Conservation (phyloP, 2,113 vertebrate species). For the Antechinus stuartii region DNA sequence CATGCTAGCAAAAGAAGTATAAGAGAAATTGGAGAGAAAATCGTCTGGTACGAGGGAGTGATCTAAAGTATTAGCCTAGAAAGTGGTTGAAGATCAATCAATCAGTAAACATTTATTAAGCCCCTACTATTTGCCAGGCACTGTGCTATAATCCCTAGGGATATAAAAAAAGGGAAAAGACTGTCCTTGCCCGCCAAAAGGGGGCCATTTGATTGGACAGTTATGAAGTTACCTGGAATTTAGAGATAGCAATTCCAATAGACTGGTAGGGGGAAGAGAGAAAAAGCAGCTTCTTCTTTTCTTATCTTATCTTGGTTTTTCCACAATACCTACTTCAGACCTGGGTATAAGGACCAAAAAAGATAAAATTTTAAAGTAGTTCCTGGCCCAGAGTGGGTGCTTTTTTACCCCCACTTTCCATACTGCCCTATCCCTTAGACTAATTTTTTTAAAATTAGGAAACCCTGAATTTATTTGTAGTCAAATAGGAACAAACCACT, state of each 20-base stretch:
- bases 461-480: not conserved
- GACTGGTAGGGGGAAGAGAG: not conserved
- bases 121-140: not conserved
- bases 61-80: not conserved
- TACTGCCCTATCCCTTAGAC: not conserved
- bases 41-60: not conserved
- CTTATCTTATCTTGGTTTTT: too few relatives aligned
- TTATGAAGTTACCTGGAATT: not conserved
- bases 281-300: not conserved
- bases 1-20: not conserved
- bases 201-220: not conserved
- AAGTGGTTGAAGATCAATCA: not conserved
- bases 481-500: not conserved
- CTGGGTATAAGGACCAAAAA: not conserved
- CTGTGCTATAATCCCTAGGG: not conserved
- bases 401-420: not conserved
- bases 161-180: not conserved
- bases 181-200: not conserved
- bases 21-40: not conserved
- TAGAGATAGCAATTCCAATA: not conserved
- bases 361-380: not conserved
- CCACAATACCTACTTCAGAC: too few relatives aligned
- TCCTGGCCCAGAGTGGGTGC: not conserved
- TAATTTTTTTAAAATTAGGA: not conserved
- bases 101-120: not conserved